Evolutionary conservation across 2,888 invertebrate genomes (phyloP), one percentile per base, ranked within the genome.

Genomic region (Protonemura montana): DNA sequence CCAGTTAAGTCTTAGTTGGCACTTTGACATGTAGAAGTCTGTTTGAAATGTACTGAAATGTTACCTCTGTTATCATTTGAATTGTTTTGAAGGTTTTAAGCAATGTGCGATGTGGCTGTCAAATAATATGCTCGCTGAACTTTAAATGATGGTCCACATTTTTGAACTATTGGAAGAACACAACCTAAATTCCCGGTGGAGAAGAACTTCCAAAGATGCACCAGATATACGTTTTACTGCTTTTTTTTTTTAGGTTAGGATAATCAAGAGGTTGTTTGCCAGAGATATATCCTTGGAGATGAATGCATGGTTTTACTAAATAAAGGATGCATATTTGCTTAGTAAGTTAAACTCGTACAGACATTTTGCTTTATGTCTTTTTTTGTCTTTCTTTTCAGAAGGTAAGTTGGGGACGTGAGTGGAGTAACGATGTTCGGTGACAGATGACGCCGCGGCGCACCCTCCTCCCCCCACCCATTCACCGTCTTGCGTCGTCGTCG

Each of bases 351-450:
- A 59, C 76, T 76, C 86, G 86, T 81, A 28, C 81, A 42, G 29
- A 86, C 76, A 82, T 30, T 80, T 82, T 29, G 86, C 42, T 41
- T 29, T 82, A 78, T 41, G 25, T 16, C 28, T 13, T 86, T 84
- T 85, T 28, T 27, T 81, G 42, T 80, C 76, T 84, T 86, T 42
- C 27, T 35, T 86, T 86, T 16, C 86, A 85, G 85, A 27, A 42
- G 86, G 86, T 86, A 86, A 86, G 86, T 85, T 80, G 42, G 81
- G 80, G 85, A 86, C 86, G 84, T 84, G 84, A 83, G 42, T 7
- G 30, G 86, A 26, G 77, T 86, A 41, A 30, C 80, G 76, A 86
- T 76, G 26, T 76, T 35, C 78, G 78, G 41, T 85, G 80, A 80
- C 85, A 80, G 80, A 85, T 85, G 85, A 77, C 78, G 77, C 26